Percentiles rank a stretch among this genome's conserved stretches.
Evolutionary conservation across 2,888 invertebrate species (phyloP).

Genomic region (Pelosia muscerda): DNA sequence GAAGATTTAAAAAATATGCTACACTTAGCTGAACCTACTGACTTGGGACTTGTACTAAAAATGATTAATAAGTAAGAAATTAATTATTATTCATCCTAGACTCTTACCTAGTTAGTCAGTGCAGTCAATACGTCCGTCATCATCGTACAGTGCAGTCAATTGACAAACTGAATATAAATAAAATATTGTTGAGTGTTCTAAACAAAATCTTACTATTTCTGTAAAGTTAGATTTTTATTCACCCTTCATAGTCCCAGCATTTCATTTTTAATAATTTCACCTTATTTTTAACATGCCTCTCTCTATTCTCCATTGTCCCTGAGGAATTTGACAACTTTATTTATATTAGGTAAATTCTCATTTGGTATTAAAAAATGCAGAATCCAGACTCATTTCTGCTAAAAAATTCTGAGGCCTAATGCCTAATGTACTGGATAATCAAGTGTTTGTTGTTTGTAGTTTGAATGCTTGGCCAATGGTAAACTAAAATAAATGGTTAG

Average conservation of each 20-base stretch:
- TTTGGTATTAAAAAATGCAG: neutral
- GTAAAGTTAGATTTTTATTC: neutral
- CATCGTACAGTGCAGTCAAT: neutral
- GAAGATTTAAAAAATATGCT: slow-evolving; percentile 95
- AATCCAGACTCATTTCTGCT: neutral
- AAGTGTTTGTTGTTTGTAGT: no score
- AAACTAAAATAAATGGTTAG: neutral
- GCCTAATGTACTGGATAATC: no score
- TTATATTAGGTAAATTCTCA: neutral
- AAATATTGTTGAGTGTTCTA: neutral
- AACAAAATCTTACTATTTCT: neutral
- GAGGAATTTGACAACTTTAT: neutral
- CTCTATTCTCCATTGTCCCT: neutral
- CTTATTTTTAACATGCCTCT: no score
- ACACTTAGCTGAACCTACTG: slow-evolving; percentile 89
- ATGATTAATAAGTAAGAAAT: slow-evolving; percentile 90
- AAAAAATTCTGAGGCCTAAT: neutral
- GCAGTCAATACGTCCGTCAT: neutral
- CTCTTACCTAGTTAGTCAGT: neutral
- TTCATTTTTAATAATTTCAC: neutral
- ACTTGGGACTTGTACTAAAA: slow-evolving; percentile 88
- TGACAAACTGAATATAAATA: no score
- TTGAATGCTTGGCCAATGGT: neutral
- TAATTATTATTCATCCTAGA: neutral
- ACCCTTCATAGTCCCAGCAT: neutral